Base-by-base conservation (phyloP, 2,113 vertebrate species). In the Taurulus bubalis region DNA sequence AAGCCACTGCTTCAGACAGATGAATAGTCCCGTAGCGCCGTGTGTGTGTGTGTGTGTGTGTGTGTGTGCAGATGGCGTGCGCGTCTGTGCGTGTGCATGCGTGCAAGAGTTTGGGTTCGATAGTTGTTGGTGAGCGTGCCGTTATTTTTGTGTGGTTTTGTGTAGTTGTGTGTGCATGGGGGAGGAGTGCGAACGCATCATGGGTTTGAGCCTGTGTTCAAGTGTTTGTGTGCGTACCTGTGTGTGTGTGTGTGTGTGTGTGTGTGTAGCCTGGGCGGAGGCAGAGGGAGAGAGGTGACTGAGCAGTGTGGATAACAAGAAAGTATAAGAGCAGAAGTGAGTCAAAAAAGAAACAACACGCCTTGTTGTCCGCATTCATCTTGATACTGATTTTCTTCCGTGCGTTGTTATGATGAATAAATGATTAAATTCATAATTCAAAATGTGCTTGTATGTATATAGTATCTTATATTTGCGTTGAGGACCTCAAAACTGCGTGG, bases 1-100 rank as follows among this genome's bases (percentile, higher is more conserved):
- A 90, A 88, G 90, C 89, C 87, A 90, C 86, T 80, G 80, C 89
- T 87, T 84, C 86, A 92, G 89, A 93, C 90, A 92, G 92, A 93
- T 91, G 84, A 92, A 91, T 92, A 90, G 86, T 89, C 82, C 75
- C 51, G 77, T 80, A 87, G 85, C 84, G 38, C 62, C 68, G 49
- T 85, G 79, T 86, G 69, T 87, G 82, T 75, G 80, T 56, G 45
- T 3, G 18, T 32, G 59, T 16, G 42, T 8, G 51, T 45, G 53
- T 56, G 36, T 63, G 66, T 55, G 80, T 56, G 45, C 4, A 63
- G 62, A n/a, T 55, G 69, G 22, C 36, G 59, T 16, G 42, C 12
- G 51, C 45, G 53, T 56, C 36, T 63, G 66, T 55, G 18, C 16
- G 60, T n/a, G 56, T 65, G 62, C 45, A 53, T 14, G 18, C 3